phyloP scores from a whole-genome alignment of 2,113 vertebrate species.

The Trichechus manatus region DNA sequence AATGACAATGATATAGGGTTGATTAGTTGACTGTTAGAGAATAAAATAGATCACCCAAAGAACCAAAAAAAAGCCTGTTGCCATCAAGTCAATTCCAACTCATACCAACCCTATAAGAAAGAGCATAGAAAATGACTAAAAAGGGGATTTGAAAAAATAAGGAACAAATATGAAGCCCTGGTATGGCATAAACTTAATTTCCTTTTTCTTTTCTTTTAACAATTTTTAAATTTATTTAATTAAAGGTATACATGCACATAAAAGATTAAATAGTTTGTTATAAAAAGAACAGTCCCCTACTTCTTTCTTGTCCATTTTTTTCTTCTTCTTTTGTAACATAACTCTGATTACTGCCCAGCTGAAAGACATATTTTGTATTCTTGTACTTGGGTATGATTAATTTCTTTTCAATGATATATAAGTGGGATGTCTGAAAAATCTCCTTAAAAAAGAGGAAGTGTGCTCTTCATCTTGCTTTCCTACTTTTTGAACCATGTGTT shows the following conservation, averaged over 20 bases:
- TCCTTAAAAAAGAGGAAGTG: not conserved
- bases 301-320: not conserved
- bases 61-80: too few relatives aligned
- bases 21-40: not conserved
- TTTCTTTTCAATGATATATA: not conserved
- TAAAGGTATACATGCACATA: not conserved
- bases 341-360: not conserved
- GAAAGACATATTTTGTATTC: not conserved
- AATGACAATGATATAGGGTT: not conserved
- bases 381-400: not conserved
- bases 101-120: not conserved
- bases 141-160: not conserved
- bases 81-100: too few relatives aligned
- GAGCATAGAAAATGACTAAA: not conserved
- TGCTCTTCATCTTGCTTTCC: not conserved
- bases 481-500: not conserved
- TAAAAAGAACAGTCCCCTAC: not conserved
- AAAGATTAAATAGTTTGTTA: not conserved
- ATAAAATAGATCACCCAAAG: not conserved
- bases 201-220: too few relatives aligned
- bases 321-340: not conserved
- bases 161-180: not conserved
- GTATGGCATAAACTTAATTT: not conserved
- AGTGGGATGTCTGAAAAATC: not conserved
- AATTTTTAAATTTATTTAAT: not conserved